Base-by-base conservation (phyloP, 2,113 vertebrate species). In the Heterochromis multidens region DNA sequence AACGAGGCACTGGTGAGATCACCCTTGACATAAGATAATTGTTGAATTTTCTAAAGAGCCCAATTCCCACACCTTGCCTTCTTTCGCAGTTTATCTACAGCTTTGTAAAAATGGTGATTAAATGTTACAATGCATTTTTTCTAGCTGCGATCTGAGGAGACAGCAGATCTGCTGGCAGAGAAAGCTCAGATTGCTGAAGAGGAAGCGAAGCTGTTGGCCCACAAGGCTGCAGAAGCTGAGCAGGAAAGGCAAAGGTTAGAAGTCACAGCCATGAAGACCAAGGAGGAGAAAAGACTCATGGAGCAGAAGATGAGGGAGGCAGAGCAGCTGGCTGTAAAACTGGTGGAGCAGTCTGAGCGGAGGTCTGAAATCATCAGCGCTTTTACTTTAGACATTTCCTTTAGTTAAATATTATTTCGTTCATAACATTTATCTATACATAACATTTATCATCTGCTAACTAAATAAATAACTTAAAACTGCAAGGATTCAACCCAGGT, bases 231-330 rank as follows among this genome's bases (percentile, higher is more conserved):
- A 0, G 98, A 99, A 37, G 97, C 98, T 1, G 97, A 98, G 91
- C 97, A 98, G 88, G 97, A 99, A 6, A 93, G 97, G 6, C 97
- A 98, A 91, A 96, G 97, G 88, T 94, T 98, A 89, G 97, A 98
- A 94, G 95, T 98, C 89, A 95, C 97, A 0, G 97, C 97, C 23
- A 94, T 98, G 92, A 98, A 98, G 84, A 97, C 96, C 85, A 97
- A 98, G 92, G 97, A 98, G 89, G 98, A 98, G 91, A 97, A 97
- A 82, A 94, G 97, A 16, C 95, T 97, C 92, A 98, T 98, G 97
- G 97, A 99, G 94, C 97, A 98, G 94, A 98, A 99, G 95, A 97
- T 98, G 97, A 95, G 97, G 82, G 97, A 99, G 93, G 97, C 97
- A 1, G 98, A 99, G 93, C 94, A 97, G 87, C 96, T 98, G n/a